Percentiles rank a stretch among this genome's conserved stretches.
These are phyloP conservation scores for Labeo rohita DNA, from an alignment of 2,113 vertebrate genomes.

Conservation along the genomic window DNA sequence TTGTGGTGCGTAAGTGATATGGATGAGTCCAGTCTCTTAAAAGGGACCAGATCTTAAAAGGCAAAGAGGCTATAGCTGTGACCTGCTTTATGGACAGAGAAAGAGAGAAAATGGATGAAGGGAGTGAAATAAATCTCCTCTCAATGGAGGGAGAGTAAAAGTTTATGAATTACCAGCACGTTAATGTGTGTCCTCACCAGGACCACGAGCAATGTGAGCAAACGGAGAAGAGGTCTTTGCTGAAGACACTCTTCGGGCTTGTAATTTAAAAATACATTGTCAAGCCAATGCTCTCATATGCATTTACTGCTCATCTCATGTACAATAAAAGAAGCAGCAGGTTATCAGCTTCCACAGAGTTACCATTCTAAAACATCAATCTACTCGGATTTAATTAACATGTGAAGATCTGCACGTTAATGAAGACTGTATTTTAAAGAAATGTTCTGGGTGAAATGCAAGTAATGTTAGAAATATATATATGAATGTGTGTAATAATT, in stretches of 20 bases:
- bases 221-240: neutral
- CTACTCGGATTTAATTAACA: neutral
- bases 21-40: constrained; percentile 9
- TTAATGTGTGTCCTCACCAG: neutral
- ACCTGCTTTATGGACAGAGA: constrained; percentile 12
- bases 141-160: constrained; percentile 40
- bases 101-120: constrained; percentile 38
- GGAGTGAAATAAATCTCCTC: constrained; percentile 28
- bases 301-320: neutral
- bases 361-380: neutral
- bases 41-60: neutral
- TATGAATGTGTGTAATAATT: no score
- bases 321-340: constrained; percentile 2
- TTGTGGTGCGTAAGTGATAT: constrained; percentile 9
- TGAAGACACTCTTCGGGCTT: constrained; percentile 6
- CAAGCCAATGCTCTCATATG: neutral
- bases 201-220: neutral
- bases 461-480: neutral
- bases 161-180: constrained; percentile 2
- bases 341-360: neutral
- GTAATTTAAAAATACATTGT: constrained; percentile 1
- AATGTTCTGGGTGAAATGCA: neutral
- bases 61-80: neutral
- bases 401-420: neutral
- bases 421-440: neutral